phyloP scores from a whole-genome alignment of 1,140 invertebrate species.

The Micrasema minimum region DNA sequence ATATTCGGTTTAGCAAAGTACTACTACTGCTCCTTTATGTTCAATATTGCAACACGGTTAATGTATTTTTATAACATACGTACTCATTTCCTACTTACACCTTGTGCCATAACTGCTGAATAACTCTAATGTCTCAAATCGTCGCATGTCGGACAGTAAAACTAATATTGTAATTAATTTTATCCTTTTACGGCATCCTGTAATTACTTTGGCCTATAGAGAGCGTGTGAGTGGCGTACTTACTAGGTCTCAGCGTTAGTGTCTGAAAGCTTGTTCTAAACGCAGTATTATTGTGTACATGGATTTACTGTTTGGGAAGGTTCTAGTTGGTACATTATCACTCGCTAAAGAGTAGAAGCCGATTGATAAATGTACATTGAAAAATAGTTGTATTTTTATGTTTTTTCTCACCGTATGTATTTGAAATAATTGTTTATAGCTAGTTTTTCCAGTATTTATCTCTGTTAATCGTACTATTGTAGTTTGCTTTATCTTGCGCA shows the following conservation, averaged over 20 bases:
- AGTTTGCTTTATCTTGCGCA: neutral
- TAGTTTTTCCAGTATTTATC: conserved; percentile 5
- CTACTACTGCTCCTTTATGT: neutral
- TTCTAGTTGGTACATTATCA: conserved; percentile 10
- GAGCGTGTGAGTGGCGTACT: conserved; percentile 12
- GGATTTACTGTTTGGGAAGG: neutral
- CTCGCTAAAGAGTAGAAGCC: too few relatives aligned
- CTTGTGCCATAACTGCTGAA: too few relatives aligned
- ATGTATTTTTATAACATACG: too few relatives aligned
- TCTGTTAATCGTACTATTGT: conserved; percentile 1
- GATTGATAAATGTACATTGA: too few relatives aligned
- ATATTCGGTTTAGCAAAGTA: conserved; percentile 3
- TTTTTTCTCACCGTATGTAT: conserved; percentile 13
- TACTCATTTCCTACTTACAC: too few relatives aligned
- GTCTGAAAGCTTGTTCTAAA: too few relatives aligned
- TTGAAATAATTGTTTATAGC: too few relatives aligned
- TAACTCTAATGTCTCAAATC: too few relatives aligned
- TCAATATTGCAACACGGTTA: too few relatives aligned
- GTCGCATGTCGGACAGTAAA: conserved; percentile 4
- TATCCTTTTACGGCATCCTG: conserved; percentile 25
- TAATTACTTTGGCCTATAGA: conserved; percentile 27
- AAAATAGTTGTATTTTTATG: too few relatives aligned
- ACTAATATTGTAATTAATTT: conserved; percentile 24
- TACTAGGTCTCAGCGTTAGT: neutral
- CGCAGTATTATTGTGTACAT: too few relatives aligned